Base-by-base conservation (phyloP, 2,888 invertebrate genomes). In the Balanococcus diminutus region DNA sequence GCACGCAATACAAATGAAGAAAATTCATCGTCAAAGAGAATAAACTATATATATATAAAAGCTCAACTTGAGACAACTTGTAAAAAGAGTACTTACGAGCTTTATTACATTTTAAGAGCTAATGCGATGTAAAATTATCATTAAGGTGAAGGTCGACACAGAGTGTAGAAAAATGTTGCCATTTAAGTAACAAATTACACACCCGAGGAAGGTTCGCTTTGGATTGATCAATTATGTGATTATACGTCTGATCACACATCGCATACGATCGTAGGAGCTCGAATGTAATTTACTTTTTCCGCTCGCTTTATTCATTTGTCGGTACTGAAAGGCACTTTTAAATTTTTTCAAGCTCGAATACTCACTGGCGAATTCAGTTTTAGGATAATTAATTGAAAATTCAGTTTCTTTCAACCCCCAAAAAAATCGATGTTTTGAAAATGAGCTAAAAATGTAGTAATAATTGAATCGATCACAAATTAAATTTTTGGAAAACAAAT, bases 51-150 rank as follows among this genome's bases (percentile, higher is more conserved):
- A n/a, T n/a, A n/a, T n/a, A n/a, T n/a, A 67, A 67, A 67, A 67
- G 67, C 67, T 67, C n/a, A n/a, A n/a, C n/a, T n/a, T 19, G 16
- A 67, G 67, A 56, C 56, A 56, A 22, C 56, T 22, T 67, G 67
- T 67, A 67, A 22, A 56, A 56, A 56, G 19, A 22, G 67, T 67
- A 28, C 67, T 67, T 67, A 28, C 14, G 28, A 56, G 22, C 16
- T 67, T 67, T 67, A 67, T 67, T 67, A 28, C 67, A 31, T 67
- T 67, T 67, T 67, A 67, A 67, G 67, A 67, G 67, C 67, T 67
- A 28, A 67, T 19, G 28, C 28, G 67, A 67, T 67, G 67, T 67
- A 67, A 67, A 67, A 67, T 67, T 67, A 67, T 31, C 67, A 67
- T 67, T 16, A 28, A 14, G 67, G 28, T 28, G 67, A 67, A 67